phyloP scores from a whole-genome alignment of 2,113 vertebrate species.

The Camelus bactrianus region DNA sequence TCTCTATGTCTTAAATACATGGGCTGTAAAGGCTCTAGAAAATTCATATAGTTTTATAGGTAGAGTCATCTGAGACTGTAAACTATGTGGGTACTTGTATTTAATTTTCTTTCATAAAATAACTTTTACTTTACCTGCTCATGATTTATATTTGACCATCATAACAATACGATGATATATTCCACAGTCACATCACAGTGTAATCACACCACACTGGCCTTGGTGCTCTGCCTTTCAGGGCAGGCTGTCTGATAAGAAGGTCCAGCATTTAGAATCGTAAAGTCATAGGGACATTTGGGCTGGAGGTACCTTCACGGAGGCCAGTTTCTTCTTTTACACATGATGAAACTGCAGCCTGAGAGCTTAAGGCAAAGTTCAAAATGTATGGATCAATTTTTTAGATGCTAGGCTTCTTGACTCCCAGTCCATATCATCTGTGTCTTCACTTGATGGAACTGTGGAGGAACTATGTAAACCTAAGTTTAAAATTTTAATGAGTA shows the following conservation, averaged over 20 bases:
- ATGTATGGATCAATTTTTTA: background rate
- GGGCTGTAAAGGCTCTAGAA: background rate
- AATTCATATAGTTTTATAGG: background rate
- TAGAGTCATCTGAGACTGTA: background rate
- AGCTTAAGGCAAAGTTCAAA: background rate
- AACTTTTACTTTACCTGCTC: background rate
- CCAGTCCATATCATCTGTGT: background rate
- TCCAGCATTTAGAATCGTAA: background rate
- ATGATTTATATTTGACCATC: background rate
- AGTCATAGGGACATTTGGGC: background rate
- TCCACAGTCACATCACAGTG: background rate
- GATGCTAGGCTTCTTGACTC: background rate
- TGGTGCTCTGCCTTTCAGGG: background rate
- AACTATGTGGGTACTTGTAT: background rate
- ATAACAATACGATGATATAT: background rate
- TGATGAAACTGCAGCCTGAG: background rate
- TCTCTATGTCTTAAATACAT: background rate
- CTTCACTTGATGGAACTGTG: background rate
- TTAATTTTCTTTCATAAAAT: background rate
- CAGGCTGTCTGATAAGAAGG: background rate
- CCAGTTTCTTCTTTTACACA: background rate
- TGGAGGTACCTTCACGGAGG: background rate
- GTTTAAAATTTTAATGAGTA: slow-evolving; percentile 21
- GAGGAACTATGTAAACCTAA: background rate
- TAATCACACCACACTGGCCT: background rate